Conservation (phyloP, 2,888 invertebrate genomes). For the Cephus runcator region DNA sequence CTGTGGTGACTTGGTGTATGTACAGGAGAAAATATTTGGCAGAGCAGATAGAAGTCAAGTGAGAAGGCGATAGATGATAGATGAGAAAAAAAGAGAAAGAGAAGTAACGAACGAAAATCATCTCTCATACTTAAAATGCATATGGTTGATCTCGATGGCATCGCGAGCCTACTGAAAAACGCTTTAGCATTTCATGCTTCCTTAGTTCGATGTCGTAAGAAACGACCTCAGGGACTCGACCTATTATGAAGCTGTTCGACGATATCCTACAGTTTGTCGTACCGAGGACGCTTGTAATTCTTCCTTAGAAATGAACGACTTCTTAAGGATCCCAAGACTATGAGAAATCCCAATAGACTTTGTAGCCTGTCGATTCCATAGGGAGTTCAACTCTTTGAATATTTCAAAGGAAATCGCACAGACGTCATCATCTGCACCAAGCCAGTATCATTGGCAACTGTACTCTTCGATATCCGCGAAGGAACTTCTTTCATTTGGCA, state of each 20-base stretch:
- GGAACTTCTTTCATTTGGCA: conserved; percentile 27
- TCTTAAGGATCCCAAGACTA: too few species aligned
- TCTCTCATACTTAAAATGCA: conserved; percentile 6
- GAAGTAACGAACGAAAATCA: background rate
- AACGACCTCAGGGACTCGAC: background rate
- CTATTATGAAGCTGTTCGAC: background rate
- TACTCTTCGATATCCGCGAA: background rate
- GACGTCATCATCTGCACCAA: background rate
- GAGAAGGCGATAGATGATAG: background rate
- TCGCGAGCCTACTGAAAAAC: background rate
- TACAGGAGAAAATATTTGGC: background rate
- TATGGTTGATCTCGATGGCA: conserved; percentile 18
- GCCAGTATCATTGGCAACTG: background rate
- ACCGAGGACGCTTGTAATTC: background rate
- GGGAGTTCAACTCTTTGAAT: background rate
- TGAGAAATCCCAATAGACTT: too few species aligned
- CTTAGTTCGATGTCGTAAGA: background rate
- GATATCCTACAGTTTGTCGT: background rate
- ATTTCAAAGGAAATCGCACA: background rate
- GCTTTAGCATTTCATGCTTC: conserved; percentile 4
- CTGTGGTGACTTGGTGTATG: background rate
- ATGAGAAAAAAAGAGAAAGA: conserved; percentile 15
- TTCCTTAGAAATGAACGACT: too few species aligned
- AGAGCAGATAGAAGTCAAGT: conserved; percentile 8
- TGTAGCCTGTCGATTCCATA: background rate